A percentile compares a stretch with the other conserved stretches of the same genome.
Evolutionary conservation across 2,797 vertebrate species (phyloP).

Genomic region (Tauraco hartlaubi): DNA sequence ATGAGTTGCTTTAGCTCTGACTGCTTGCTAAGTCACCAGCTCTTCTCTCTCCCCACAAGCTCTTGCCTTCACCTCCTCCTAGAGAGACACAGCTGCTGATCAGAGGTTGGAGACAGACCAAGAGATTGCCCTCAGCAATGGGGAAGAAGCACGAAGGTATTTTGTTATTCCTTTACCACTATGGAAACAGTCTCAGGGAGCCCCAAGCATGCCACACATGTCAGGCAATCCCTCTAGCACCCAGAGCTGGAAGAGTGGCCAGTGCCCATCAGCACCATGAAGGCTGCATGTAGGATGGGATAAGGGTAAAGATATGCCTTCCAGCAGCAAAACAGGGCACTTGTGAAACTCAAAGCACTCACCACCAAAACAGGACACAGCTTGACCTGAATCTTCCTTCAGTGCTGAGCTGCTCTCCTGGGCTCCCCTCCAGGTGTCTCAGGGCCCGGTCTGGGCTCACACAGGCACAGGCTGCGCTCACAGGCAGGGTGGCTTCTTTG

Average conservation of each 20-base stretch:
- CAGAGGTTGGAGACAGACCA: not conserved
- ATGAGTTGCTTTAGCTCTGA: conserved; percentile 36
- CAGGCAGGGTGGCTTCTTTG: not conserved
- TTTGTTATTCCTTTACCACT: not conserved
- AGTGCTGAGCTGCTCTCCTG: not conserved
- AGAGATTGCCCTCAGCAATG: not conserved
- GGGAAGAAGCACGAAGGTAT: not conserved
- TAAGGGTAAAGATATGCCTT: not conserved
- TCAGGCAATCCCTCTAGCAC: not conserved
- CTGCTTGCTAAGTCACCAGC: not conserved
- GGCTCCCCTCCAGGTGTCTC: not conserved
- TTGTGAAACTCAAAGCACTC: not conserved
- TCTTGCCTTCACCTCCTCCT: not conserved
- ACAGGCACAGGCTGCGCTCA: not conserved
- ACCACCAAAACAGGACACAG: not conserved
- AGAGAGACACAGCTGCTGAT: too few species aligned
- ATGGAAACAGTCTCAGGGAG: not conserved
- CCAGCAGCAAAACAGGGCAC: not conserved
- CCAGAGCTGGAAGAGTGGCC: not conserved
- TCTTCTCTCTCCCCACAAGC: not conserved
- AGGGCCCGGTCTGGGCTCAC: not conserved
- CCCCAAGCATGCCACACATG: rapidly evolving
- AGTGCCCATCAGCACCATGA: not conserved
- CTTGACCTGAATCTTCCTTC: not conserved
- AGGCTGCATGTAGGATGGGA: not conserved